A percentile compares a stretch with the other conserved stretches of the same genome.
Conservation (phyloP, 1,140 invertebrate species). For the Caenorhabditis tropicalis region DNA sequence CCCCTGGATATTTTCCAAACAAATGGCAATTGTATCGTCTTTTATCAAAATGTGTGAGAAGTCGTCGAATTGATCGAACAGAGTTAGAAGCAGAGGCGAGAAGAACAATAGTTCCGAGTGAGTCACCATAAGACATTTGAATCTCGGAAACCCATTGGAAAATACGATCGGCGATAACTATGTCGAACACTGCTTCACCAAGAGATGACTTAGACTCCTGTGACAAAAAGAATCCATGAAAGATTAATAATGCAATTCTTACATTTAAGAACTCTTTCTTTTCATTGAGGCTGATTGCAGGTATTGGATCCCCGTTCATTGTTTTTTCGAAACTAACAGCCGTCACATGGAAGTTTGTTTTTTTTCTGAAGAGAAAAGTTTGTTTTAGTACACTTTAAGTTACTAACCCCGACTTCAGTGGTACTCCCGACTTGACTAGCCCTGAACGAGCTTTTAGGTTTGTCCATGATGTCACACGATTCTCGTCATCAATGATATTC, state of each 20-base stretch:
- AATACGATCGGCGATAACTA: background rate
- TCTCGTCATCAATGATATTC: slow-evolving; percentile 66
- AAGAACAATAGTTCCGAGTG: background rate
- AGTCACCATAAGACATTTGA: background rate
- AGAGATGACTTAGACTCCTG: background rate
- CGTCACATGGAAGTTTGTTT: background rate
- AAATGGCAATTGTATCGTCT: slow-evolving; percentile 29
- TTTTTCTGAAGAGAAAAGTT: background rate
- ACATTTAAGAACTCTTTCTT: slow-evolving; percentile 24
- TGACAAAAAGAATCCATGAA: background rate
- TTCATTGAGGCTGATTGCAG: background rate
- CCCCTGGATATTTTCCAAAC: slow-evolving; percentile 20
- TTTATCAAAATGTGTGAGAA: slow-evolving; percentile 30
- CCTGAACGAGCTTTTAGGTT: slow-evolving; percentile 41
- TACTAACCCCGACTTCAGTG: background rate
- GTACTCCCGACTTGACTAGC: slow-evolving; percentile 13
- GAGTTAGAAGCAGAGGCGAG: background rate
- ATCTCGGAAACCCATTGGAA: slow-evolving; percentile 25
- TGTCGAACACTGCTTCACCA: slow-evolving; percentile 6
- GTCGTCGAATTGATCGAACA: slow-evolving; percentile 1
- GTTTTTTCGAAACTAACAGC: slow-evolving; percentile 17
- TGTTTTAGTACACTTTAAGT: background rate
- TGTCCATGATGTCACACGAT: slow-evolving; percentile 62
- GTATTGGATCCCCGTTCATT: slow-evolving; percentile 6
- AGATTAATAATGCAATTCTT: no score